Base-by-base conservation (phyloP, 1,140 invertebrate genomes). In the Drosophila nebulosa region DNA sequence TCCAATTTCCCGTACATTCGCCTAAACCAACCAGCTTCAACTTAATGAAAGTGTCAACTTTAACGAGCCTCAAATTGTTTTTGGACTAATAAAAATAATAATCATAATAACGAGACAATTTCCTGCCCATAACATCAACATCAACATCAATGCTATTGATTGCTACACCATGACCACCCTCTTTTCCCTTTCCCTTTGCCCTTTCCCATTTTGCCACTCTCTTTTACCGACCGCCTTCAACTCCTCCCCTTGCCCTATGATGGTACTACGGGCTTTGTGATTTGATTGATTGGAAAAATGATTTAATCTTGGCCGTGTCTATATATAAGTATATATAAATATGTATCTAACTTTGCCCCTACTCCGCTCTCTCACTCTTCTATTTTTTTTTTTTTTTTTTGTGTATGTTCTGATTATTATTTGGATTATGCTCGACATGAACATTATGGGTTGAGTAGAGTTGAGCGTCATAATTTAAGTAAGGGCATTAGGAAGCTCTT, bases 1-100 rank as follows among this genome's bases (percentile, higher is more conserved):
- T 73, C 70, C 64, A 76, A 73, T 73, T 76, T 76, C 51, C 24
- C 9, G 16, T 46, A 46, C 39, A 7, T 18, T 46, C 39, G 62
- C 24, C 27, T 27, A 46, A 5, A n/a, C 24, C 14, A 32, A 52
- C 18, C 51, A 18, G 2, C 53, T 16, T 5, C 14, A 89, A 85
- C 78, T 71, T 89, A 89, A 89, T 89, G 85, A 89, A 89, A 85
- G 77, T 89, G 85, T 89, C 85, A 89, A 80, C 79, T 78, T 84
- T 80, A 89, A 89, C 84, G 83, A 88, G 83, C 83, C 79, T 88
- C 78, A 88, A 88, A 88, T 88, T 86, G 83, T 88, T 86, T 86
- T 72, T 70, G 72, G 65, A 75, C 78, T 58, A 61, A 59, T 50
- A 58, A 59, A 63, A 83, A 75, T 36, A 61, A 74, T 59, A 66